Base-by-base conservation (phyloP, 2,797 vertebrate species). In the Carapus acus region DNA sequence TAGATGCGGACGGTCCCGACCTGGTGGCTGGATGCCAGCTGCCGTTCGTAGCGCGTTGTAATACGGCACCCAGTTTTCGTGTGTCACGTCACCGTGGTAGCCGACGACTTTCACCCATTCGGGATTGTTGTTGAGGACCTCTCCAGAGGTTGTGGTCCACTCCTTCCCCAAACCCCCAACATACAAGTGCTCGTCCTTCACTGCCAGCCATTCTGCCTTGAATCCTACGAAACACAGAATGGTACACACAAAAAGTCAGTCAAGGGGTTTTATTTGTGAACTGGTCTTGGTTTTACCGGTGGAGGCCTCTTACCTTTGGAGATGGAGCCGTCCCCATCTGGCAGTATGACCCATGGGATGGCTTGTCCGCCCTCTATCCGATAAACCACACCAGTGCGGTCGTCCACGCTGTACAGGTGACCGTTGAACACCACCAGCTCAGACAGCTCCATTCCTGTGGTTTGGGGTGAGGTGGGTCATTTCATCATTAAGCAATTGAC, bases 271-370 rank as follows among this genome's bases (percentile, higher is more conserved):
- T n/a, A n/a, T n/a, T n/a, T n/a, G n/a, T n/a, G n/a, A n/a, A n/a
- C n/a, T n/a, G n/a, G n/a, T n/a, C n/a, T n/a, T n/a, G n/a, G n/a
- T n/a, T n/a, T n/a, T n/a, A n/a, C n/a, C n/a, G n/a, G n/a, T n/a
- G n/a, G n/a, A n/a, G n/a, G n/a, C n/a, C n/a, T n/a, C n/a, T n/a
- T 56, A 96, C 96, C 96, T 90, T 98, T 97, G 47, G 89, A 91
- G 53, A 95, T 88, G 0, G 85, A 90, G 5, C 96, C 96, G 0
- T 98, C 93, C 0, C 96, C 96, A 0, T 98, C 96, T 0, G 93
- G 74, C 18, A 98, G 83, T 63, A 98, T 98, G 15, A 97, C 93
- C 94, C 94, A 97, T 39, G 96, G 96, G 51, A 98, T 84, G 0
- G 88, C 92, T 66, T 71, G 88, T 72, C 80, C 85, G 33, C 90